Evolutionary conservation across 2,113 vertebrate genomes (phyloP).

Genomic region (Cephalopholis sonnerati): DNA sequence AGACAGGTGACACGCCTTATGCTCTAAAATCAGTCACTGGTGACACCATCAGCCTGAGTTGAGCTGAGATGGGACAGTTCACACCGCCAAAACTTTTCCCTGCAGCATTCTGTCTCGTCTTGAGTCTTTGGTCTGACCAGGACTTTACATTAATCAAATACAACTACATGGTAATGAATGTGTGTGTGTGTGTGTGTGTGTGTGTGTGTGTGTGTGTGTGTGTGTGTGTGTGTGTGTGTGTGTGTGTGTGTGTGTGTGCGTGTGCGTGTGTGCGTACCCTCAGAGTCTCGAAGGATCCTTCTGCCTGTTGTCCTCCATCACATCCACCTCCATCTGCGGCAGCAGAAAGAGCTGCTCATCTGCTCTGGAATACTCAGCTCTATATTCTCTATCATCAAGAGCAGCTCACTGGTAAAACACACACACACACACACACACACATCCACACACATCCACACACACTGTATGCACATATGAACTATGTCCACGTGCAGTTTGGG

Average conservation of each 20-base stretch:
- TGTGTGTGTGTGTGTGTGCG: conserved; percentile 14
- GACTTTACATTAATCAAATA: neutral
- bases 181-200: neutral
- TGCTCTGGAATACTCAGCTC: conserved; percentile 98
- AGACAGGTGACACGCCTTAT: too few relatives aligned
- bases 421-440: conserved; percentile 14
- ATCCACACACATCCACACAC: conserved; percentile 22
- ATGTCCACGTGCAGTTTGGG: neutral
- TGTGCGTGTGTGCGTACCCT: neutral
- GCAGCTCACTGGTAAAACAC: conserved; percentile 83
- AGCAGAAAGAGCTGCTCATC: conserved; percentile 98
- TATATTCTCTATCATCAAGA: conserved; percentile 96
- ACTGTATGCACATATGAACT: neutral
- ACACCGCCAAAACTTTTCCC: too few relatives aligned
- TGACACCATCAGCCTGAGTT: too few relatives aligned
- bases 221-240: conserved; percentile 13
- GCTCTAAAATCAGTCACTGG: too few relatives aligned
- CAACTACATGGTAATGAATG: neutral
- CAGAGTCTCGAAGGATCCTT: conserved; percentile 96
- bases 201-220: conserved; percentile 1
- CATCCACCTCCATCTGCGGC: conserved; percentile 96
- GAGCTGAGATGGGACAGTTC: too few relatives aligned
- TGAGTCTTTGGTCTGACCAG: too few relatives aligned
- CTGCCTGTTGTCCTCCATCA: conserved; percentile 97
- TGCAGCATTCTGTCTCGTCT: too few relatives aligned